Evolutionary conservation across 2,113 vertebrate species (phyloP), one percentile per base, ranked within the genome.

Genomic region (Gallinago media): DNA sequence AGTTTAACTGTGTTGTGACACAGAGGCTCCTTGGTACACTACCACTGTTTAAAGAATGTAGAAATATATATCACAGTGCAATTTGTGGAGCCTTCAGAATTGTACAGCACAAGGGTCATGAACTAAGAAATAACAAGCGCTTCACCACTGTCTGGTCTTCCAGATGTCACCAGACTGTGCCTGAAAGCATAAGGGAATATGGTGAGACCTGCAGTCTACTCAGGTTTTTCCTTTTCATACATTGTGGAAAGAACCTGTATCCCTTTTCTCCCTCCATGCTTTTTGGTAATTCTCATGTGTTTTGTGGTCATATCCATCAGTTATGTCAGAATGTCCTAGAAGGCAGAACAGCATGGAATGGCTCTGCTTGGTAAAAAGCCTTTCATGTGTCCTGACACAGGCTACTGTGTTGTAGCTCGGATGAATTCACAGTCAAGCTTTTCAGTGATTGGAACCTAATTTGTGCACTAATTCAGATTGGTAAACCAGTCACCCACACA

Each of bases 381-480:
- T 77, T 88, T 90, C 4, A 4, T 29, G 32, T 42, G 15, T 20
- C 26, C 44, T 61, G 36, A 38, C 12, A 15, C 15, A 31, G 26
- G 15, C 34, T 61, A 1, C 29, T 65, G 49, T 50, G 16, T 26
- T 70, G 63, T 55, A 70, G 11, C 26, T 62, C 12, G 22, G 18
- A 68, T 52, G 15, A 79, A 61, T 19, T 25, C 4, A 9, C 3
- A 11, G 52, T 56, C 14, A 71, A 21, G 17, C 15, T 82, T 20
- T 74, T 58, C 0, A 27, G 46, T 1, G 1, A 9, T 3, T 47
- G 52, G 26, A 77, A 16, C 6, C 8, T 72, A 13, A n/a, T 55
- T 52, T 76, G 38, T 42, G 31, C 9, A 12, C 34, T 50, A 36
- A 62, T 10, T 31, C 29, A 67, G 38, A 44, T 18, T 49, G n/a